Percentiles rank a stretch among this genome's conserved stretches.
These are phyloP conservation scores for Epinephelus awoara DNA, from an alignment of 2,797 vertebrate genomes.

Conservation along the genomic window DNA sequence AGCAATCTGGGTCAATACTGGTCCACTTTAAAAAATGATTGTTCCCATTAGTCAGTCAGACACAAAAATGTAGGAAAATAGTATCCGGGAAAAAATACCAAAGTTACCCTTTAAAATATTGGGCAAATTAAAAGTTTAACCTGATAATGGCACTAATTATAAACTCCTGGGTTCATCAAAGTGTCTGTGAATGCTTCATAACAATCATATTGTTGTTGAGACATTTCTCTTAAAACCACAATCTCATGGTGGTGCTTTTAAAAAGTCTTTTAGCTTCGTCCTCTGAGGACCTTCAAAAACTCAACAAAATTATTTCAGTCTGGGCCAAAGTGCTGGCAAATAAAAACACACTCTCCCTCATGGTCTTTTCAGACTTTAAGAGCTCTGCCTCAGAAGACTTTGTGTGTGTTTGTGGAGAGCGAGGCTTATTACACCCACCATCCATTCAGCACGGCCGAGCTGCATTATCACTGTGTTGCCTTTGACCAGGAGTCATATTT, in stretches of 20 bases:
- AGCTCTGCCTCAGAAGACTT: conserved; percentile 16
- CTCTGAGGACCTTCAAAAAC: background rate
- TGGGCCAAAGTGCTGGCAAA: conserved; percentile 7
- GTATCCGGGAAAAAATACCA: too few species aligned
- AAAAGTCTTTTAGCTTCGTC: background rate
- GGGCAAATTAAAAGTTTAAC: too few species aligned
- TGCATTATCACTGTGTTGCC: conserved; percentile 58
- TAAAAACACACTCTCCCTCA: conserved; percentile 4
- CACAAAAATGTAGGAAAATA: too few species aligned
- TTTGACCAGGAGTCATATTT: conserved; percentile 72
- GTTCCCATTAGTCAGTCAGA: too few species aligned
- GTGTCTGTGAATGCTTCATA: too few species aligned
- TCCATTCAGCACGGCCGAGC: conserved; percentile 27
- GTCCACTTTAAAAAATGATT: too few species aligned
- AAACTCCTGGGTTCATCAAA: too few species aligned
- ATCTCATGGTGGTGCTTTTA: background rate
- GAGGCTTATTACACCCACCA: conserved; percentile 7
- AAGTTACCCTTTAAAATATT: too few species aligned
- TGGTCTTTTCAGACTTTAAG: background rate
- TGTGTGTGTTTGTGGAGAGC: conserved; percentile 28
- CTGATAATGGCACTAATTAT: too few species aligned
- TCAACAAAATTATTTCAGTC: conserved; percentile 1
- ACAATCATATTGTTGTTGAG: too few species aligned
- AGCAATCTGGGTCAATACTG: too few species aligned
- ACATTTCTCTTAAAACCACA: too few species aligned